A percentile compares a stretch with the other conserved stretches of the same genome.
Evolutionary conservation across 2,888 invertebrate species (phyloP).

Genomic region (Drosophila anomalata): DNA sequence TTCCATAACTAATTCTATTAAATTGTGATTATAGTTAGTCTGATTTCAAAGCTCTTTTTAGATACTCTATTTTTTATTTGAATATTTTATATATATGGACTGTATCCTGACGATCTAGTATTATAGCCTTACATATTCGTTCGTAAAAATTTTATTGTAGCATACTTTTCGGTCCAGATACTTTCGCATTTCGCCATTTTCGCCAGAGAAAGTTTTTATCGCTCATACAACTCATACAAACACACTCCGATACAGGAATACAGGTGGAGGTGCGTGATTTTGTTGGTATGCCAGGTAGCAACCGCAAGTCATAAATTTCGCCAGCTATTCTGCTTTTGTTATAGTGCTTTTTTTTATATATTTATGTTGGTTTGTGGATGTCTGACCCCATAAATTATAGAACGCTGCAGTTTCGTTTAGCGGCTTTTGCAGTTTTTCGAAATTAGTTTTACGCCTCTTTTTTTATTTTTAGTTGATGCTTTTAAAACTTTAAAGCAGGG

Average conservation of each 20-base stretch:
- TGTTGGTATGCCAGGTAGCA: conserved; percentile 23
- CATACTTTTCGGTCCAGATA: conserved; percentile 52
- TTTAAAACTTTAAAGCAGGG: too few relatives aligned
- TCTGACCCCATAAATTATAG: conserved; percentile 52
- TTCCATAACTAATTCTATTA: not conserved
- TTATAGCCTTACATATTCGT: conserved; percentile 26
- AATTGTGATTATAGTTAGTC: not conserved
- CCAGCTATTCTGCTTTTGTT: conserved; percentile 42
- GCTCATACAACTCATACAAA: conserved; percentile 21
- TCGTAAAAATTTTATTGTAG: conserved; percentile 44
- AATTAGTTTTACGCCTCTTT: conserved; percentile 57
- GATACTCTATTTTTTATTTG: not conserved
- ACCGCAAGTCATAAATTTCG: conserved; percentile 45
- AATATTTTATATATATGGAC: not conserved
- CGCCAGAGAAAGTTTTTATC: conserved; percentile 54
- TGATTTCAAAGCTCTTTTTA: not conserved
- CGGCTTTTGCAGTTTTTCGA: conserved; percentile 51
- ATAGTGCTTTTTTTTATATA: conserved; percentile 35
- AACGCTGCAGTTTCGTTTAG: conserved; percentile 57
- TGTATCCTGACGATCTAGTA: conserved; percentile 5
- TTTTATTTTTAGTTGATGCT: conserved; percentile 49
- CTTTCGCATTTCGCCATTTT: conserved; percentile 40
- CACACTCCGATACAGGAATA: not conserved
- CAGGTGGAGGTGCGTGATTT: conserved; percentile 18
- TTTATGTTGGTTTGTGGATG: conserved; percentile 19